Evolutionary conservation across 2,797 vertebrate genomes (phyloP).

Genomic region (Silurus lanzhouensis): DNA sequence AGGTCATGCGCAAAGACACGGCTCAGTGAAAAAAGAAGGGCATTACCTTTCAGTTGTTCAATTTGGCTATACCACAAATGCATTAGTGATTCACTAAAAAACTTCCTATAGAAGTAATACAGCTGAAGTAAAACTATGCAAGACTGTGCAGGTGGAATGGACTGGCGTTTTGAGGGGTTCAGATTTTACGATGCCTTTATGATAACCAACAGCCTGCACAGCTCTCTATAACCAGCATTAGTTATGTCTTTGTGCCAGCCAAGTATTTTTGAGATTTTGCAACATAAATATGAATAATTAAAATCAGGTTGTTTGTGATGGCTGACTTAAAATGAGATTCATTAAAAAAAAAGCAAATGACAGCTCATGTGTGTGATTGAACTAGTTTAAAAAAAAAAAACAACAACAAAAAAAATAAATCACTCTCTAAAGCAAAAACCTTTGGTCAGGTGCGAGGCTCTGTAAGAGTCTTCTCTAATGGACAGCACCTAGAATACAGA

Average conservation of each 20-base stretch:
- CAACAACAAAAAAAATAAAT: conserved; percentile 37
- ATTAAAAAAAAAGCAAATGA: neutral
- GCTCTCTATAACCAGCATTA: neutral
- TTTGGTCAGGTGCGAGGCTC: conserved; percentile 81
- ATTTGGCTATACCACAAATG: conserved; percentile 52
- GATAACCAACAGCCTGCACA: conserved; percentile 5
- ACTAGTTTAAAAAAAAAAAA: neutral
- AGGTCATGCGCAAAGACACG: conserved; percentile 14
- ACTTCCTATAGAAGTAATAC: neutral
- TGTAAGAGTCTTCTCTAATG: conserved; percentile 82
- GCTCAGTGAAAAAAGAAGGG: conserved; percentile 36
- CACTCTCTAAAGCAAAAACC: conserved; percentile 86
- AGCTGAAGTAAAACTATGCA: neutral
- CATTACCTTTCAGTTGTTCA: conserved; percentile 60
- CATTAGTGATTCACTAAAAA: conserved; percentile 22
- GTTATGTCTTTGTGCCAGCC: neutral
- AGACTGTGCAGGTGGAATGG: conserved; percentile 21
- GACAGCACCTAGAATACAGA: conserved; percentile 90
- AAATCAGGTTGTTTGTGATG: conserved; percentile 10
- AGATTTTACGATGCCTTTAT: conserved; percentile 1
- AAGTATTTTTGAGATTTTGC: neutral
- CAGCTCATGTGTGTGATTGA: conserved; percentile 7
- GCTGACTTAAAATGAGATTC: conserved; percentile 3
- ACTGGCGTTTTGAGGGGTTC: neutral
- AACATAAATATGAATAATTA: neutral